Percentiles rank a stretch among this genome's conserved stretches.
Evolutionary conservation across 2,797 vertebrate genomes (phyloP).

Genomic region (Malurus leucopterus): DNA sequence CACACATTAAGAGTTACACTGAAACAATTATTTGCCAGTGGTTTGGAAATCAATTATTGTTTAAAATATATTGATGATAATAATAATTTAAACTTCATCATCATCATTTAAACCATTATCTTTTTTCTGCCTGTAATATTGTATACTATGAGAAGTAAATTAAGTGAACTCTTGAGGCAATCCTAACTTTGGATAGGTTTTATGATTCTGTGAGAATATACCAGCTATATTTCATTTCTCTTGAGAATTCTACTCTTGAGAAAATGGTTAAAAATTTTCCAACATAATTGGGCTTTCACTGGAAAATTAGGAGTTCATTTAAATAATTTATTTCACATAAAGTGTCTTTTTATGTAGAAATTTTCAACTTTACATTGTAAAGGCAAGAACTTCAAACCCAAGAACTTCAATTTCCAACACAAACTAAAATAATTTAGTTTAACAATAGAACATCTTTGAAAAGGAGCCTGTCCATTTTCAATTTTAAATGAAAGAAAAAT

Average conservation of each 20-base stretch:
- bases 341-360: conserved; percentile 61
- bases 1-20: neutral
- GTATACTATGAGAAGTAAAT: conserved; percentile 14
- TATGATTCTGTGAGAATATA: conserved; percentile 49
- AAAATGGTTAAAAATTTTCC: conserved; percentile 60
- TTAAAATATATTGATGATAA: conserved; percentile 9
- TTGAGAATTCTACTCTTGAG: conserved; percentile 52
- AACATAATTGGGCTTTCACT: conserved; percentile 64
- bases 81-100: conserved; percentile 19
- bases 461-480: conserved; percentile 13
- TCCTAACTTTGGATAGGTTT: conserved; percentile 32
- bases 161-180: conserved; percentile 14
- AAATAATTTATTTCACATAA: conserved; percentile 66
- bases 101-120: neutral
- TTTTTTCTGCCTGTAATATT: neutral
- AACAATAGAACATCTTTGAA: neutral
- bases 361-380: conserved; percentile 50
- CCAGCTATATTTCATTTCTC: conserved; percentile 51
- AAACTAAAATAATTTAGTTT: conserved; percentile 45
- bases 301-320: conserved; percentile 64
- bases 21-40: neutral
- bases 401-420: conserved; percentile 42
- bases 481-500: conserved; percentile 12
- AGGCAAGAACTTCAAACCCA: conserved; percentile 39
- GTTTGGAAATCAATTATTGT: conserved; percentile 3